Evolutionary conservation across 2,797 vertebrate species (phyloP), one percentile per base, ranked within the genome.

Genomic region (Alcedo quadribrachys): DNA sequence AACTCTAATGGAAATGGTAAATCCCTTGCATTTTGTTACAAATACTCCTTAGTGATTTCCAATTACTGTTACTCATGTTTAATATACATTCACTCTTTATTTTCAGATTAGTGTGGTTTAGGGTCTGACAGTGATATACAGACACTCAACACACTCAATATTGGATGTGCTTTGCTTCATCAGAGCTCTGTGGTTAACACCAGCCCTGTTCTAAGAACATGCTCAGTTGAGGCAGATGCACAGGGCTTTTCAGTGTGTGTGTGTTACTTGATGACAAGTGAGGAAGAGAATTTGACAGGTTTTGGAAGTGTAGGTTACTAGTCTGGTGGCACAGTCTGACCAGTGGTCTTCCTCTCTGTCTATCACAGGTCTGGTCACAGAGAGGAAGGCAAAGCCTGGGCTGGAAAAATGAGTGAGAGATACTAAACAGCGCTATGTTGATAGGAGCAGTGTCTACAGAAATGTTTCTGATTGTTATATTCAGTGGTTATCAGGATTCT

Each of bases 1-100:
- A 86, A 88, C 21, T 61, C 45, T 80, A 82, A 80, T 67, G 54
- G 78, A 81, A 93, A 79, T 11, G 8, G 45, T 76, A 91, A 95
- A 91, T 77, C 61, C 57, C 32, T 80, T 48, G 33, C 53, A 65
- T 73, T 79, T 86, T 77, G 7, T 86, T 93, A 58, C 57, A 91
- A 91, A 88, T 74, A 33, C 24, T 25, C 32, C 76, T 89, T 61
- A 82, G 61, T 68, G 63, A 89, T 86, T 88, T 86, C 43, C 42
- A 24, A 1, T 8, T 53, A 30, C 20, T 86, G 15, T 61, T 84
- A 35, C 21, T 70, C 61, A 62, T 2, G 5, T 82, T 69, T 90
- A 74, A 78, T 77, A 87, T 46, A 69, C 69, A 61, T 61, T 87
- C 37, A 33, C 24, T n/a, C 62, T 79, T 92, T 85, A 58, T 73